A percentile compares a stretch with the other conserved stretches of the same genome.
phyloP scores from a whole-genome alignment of 1,140 invertebrate genomes.

The Antheraea pernyi region DNA sequence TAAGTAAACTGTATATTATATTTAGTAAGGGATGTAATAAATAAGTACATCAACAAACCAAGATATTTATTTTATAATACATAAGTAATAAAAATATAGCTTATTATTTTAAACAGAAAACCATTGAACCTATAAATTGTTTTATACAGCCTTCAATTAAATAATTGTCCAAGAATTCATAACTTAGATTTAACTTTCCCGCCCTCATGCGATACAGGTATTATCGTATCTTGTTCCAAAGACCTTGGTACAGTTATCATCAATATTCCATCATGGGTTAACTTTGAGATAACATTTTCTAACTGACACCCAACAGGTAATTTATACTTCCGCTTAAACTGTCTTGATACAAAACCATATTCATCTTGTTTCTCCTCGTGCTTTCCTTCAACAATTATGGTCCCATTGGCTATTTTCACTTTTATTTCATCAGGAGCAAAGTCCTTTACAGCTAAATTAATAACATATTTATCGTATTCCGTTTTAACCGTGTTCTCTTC shows the following conservation, averaged over 20 bases:
- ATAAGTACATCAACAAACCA: no score
- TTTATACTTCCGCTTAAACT: constrained; percentile 83
- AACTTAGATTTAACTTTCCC: constrained; percentile 44
- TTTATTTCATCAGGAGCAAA: constrained; percentile 92
- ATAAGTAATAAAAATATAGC: no score
- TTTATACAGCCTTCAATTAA: no score
- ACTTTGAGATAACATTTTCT: constrained; percentile 45
- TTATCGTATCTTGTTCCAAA: constrained; percentile 42
- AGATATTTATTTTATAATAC: no score
- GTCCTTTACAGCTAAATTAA: constrained; percentile 89
- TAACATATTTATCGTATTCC: constrained; percentile 73
- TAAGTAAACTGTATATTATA: no score
- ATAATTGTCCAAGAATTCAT: constrained; percentile 20
- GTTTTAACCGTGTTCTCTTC: constrained; percentile 43
- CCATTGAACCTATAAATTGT: no score
- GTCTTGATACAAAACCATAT: constrained; percentile 85
- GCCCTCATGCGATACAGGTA: constrained; percentile 49
- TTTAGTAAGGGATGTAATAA: no score
- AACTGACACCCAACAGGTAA: constrained; percentile 43
- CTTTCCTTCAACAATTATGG: constrained; percentile 89
- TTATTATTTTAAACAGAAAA: no score
- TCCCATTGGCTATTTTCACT: constrained; percentile 89
- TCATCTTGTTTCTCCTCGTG: constrained; percentile 90
- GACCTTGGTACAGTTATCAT: constrained; percentile 42
- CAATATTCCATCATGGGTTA: constrained; percentile 48